These are phyloP conservation scores for Drosophila hawaiiensis DNA, from an alignment of 2,888 invertebrate genomes.

Conservation along the genomic window DNA sequence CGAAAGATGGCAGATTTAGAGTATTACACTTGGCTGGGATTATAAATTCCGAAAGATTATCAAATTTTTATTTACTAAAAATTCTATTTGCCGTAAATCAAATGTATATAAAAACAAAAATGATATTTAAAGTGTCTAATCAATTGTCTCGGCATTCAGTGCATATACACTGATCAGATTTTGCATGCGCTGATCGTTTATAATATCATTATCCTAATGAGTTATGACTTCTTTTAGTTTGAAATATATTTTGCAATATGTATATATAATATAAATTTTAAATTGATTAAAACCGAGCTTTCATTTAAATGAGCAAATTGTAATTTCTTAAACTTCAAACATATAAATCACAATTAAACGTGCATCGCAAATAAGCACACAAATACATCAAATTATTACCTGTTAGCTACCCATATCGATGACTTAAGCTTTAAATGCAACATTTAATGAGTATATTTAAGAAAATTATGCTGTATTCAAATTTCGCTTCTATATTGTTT, in stretches of 20 bases:
- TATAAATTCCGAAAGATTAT: conserved; percentile 28
- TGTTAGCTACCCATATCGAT: background rate
- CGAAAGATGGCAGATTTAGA: conserved; percentile 5
- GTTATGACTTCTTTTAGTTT: background rate
- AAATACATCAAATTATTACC: background rate
- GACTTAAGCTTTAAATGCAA: background rate
- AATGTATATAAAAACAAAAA: background rate
- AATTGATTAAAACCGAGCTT: background rate
- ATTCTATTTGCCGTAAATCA: conserved; percentile 1
- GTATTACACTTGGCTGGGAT: conserved; percentile 3
- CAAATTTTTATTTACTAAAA: conserved; percentile 14
- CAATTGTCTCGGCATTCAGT: background rate
- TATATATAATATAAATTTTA: background rate
- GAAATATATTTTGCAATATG: background rate
- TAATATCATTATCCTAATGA: background rate
- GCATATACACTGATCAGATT: background rate
- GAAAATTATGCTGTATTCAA: background rate
- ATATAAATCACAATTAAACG: background rate
- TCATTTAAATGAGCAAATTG: background rate
- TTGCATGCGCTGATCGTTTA: background rate
- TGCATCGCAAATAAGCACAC: background rate
- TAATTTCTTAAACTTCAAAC: background rate
- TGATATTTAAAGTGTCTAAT: background rate
- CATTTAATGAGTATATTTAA: background rate
- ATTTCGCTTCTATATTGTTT: background rate